These are phyloP conservation scores for Drosophila arizonae DNA, from an alignment of 1,140 invertebrate species.

Conservation along the genomic window DNA sequence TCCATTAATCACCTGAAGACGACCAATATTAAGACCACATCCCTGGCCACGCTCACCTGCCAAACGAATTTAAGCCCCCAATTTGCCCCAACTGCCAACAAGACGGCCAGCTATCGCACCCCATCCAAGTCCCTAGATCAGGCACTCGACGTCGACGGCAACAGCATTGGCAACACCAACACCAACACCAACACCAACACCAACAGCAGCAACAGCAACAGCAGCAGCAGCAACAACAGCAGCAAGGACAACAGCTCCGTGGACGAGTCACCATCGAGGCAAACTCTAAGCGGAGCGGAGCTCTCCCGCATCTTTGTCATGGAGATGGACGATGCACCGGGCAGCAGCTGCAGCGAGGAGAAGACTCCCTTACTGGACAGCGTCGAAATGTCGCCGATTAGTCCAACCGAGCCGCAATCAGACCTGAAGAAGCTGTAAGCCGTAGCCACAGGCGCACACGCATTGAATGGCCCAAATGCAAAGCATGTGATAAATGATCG, in stretches of 20 bases:
- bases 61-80: slow-evolving; percentile 76
- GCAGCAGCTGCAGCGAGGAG: slow-evolving; percentile 77
- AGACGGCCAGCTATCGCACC: slow-evolving; percentile 62
- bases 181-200: slow-evolving; percentile 35
- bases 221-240: slow-evolving; percentile 42
- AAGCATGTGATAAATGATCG: slow-evolving; percentile 70
- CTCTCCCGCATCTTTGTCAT: slow-evolving; percentile 77
- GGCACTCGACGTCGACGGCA: slow-evolving; percentile 41
- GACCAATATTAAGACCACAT: slow-evolving; percentile 82
- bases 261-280: slow-evolving; percentile 75
- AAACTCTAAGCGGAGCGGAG: slow-evolving; percentile 69
- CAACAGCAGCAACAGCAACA: slow-evolving; percentile 34
- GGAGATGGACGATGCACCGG: slow-evolving; percentile 72
- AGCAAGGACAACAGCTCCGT: slow-evolving; percentile 57
- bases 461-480: slow-evolving; percentile 65
- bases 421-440: slow-evolving; percentile 68
- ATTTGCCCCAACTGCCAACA: slow-evolving; percentile 43
- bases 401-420: slow-evolving; percentile 78
- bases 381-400: slow-evolving; percentile 82
- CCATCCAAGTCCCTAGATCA: slow-evolving; percentile 70
- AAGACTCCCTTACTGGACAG: slow-evolving; percentile 81
- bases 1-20: slow-evolving; percentile 78
- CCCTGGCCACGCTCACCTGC: slow-evolving; percentile 76
- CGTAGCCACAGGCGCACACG: slow-evolving; percentile 19
- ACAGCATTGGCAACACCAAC: slow-evolving; percentile 1